Evolutionary conservation across 2,113 vertebrate species (phyloP), one percentile per base, ranked within the genome.

Genomic region (Misgurnus mizolepis): DNA sequence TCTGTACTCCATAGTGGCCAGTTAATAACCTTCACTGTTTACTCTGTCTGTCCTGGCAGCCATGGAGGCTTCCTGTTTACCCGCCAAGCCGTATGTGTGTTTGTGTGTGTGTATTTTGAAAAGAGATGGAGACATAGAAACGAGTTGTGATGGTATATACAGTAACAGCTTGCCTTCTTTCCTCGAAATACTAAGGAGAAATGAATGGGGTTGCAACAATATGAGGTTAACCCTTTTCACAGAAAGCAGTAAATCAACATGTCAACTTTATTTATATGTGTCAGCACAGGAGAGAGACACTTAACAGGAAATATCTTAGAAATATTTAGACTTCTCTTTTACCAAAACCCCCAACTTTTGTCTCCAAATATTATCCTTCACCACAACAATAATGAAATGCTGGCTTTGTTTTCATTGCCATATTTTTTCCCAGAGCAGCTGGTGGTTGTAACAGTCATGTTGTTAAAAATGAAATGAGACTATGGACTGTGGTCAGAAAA

Each of bases 21-120:
- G 66, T 78, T 83, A 83, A 83, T 83, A 77, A 49, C 76, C 76
- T 83, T 78, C 39, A 27, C 68, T 67, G 74, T 85, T 85, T 81
- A 80, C 77, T 78, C 74, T 69, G 68, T 62, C 60, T 27, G 18
- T 65, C 12, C 73, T 68, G 74, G 62, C 64, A 78, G 68, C 64
- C 34, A 18, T 39, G 45, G 47, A 60, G 58, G 60, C 68, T 83
- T 83, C 79, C 84, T 85, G 81, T 85, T 83, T 83, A 83, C 67
- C 43, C 3, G 67, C 47, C 5, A 5, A 58, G 61, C n/a, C 18
- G 1, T 4, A 55, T 17, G 11, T 65, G 9, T 55, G 67, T 60
- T 15, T 58, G 60, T 7, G 17, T 67, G 15, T 65, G 40, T 58
- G 50, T 41, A 7, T 67, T 40, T 61, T 41, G 39, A 17, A 55